Conservation (phyloP, 2,888 invertebrate species). For the Chymomyza caudatula region DNA sequence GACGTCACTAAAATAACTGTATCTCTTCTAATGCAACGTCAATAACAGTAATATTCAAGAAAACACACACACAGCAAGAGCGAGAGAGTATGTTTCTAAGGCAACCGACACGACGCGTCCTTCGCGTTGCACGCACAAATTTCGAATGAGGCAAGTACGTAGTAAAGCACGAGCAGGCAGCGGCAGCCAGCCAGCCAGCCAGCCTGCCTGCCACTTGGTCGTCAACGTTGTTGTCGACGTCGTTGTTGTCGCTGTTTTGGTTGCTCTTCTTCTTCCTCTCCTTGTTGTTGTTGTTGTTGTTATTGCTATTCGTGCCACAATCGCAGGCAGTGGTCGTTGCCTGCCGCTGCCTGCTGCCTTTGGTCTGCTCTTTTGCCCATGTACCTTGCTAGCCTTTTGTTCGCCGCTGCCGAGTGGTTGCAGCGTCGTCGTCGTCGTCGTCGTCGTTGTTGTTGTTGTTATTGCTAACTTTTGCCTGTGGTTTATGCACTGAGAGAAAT, state of each 20-base stretch:
- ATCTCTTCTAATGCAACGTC: neutral
- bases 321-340: slow-evolving; percentile 26
- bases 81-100: neutral
- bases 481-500: neutral
- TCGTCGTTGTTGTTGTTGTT: neutral
- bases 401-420: neutral
- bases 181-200: too few relatives aligned
- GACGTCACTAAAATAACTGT: slow-evolving; percentile 28
- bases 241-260: neutral
- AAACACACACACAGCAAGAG: slow-evolving; percentile 1
- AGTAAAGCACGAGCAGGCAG: neutral
- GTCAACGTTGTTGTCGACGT: neutral
- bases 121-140: slow-evolving; percentile 72
- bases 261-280: too few relatives aligned
- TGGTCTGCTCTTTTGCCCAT: slow-evolving; percentile 5
- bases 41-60: slow-evolving; percentile 13
- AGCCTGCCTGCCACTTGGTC: neutral
- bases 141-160: slow-evolving; percentile 61
- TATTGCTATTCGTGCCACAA: slow-evolving; percentile 8
- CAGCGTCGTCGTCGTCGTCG: neutral
- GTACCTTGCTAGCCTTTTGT: neutral
- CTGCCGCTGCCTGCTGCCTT: slow-evolving; percentile 22
- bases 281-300: too few relatives aligned
- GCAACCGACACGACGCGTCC: slow-evolving; percentile 53
- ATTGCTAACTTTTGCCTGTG: neutral